Evolutionary conservation across 2,888 invertebrate species (phyloP).

Genomic region (Aphodius granarius): DNA sequence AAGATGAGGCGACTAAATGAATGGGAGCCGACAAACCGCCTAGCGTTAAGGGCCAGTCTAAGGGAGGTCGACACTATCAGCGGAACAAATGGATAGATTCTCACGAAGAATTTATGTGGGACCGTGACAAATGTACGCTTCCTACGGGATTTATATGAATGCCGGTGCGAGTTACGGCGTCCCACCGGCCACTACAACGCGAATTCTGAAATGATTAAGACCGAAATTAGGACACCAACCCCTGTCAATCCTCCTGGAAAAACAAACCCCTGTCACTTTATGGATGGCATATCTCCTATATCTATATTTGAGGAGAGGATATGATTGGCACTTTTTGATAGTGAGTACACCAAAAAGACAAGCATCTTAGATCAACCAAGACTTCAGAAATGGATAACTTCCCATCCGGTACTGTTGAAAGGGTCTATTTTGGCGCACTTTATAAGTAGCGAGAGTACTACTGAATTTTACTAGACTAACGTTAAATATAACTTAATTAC

Average conservation of each 20-base stretch:
- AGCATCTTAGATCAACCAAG: no score
- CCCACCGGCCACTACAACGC: not conserved
- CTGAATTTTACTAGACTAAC: no score
- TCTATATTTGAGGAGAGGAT: not conserved
- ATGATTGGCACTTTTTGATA: no score
- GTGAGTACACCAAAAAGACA: no score
- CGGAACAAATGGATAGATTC: conserved; percentile 16
- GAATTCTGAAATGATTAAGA: conserved; percentile 8
- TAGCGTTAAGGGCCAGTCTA: not conserved
- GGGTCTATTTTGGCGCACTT: no score
- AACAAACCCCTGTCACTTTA: not conserved
- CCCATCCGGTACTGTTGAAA: no score
- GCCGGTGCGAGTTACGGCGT: not conserved
- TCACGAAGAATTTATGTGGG: conserved; percentile 16
- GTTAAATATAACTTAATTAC: no score
- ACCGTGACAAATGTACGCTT: conserved; percentile 16
- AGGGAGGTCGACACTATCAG: conserved; percentile 14
- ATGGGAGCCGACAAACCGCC: not conserved
- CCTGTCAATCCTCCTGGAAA: not conserved
- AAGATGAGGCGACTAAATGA: not conserved
- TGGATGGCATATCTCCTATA: not conserved
- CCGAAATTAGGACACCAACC: not conserved
- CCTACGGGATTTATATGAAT: conserved; percentile 13
- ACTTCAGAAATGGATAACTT: no score
- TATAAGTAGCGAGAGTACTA: no score